Base-by-base conservation (phyloP, 2,888 invertebrate species). In the Villa cingulata region DNA sequence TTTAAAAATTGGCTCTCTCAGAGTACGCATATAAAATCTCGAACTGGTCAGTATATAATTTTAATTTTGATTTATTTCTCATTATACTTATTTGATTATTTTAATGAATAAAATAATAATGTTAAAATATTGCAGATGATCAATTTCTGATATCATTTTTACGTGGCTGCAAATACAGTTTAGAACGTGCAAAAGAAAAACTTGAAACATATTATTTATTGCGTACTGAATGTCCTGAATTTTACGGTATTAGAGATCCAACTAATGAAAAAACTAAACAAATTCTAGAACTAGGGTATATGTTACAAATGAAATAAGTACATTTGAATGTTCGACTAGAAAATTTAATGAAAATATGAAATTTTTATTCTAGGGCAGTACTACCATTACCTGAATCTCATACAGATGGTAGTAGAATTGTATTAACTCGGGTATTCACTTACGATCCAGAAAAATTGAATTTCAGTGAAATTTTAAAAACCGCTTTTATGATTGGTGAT, bases 151-250 rank as follows among this genome's bases (percentile, higher is more conserved):
- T 77, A 7, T 65, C 74, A 2, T 81, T 80, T 60, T 64, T 82
- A 17, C 71, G 81, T 10, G 79, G 80, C 34, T 77, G 77, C 58
- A 81, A 81, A 61, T 79, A 72, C 60, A 80, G 79, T 53, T 60
- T 81, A 57, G 78, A 80, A 58, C 66, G 72, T 41, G 69, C 77
- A 2, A 81, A 81, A 56, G 71, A 75, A 54, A 80, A 79, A 59
- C 51, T 81, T 7, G 80, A 81, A 56, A 63, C 72, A 42, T 77
- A 69, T 56, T 76, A 78, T 57, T 72, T 78, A 1, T 49, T 78
- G 47, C 68, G 71, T 23, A 62, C 70, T 1, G 62, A 71, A 27
- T 66, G 74, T 5, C 76, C 78, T 1, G 78, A 79, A 53, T 58
- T 76, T 50, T 74, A 64, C 52, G 49, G 49, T 4, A 58, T 63